Base-by-base conservation (phyloP, 2,113 vertebrate species). In the Hyaena hyaena region DNA sequence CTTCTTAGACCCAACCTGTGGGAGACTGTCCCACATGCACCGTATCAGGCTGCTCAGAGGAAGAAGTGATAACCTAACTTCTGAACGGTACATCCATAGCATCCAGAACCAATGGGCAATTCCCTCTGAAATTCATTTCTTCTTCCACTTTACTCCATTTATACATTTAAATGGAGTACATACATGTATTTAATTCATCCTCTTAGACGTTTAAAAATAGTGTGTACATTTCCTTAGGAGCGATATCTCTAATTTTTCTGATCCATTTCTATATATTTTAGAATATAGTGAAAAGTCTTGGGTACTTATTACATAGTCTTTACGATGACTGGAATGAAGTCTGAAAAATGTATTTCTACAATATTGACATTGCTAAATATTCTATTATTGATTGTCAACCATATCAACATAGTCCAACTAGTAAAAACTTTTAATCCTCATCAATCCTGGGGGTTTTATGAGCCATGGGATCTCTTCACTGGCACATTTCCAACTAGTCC, bases 31-130 rank as follows among this genome's bases (percentile, higher is more conserved):
- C 66, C 15, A 1, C 0, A 0, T 26, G 21, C 76, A n/a, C 10
- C 50, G 12, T 43, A 35, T 19, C 5, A 35, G 53, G 28, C 45
- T 86, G 63, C 80, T 93, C 71, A 28, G 43, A 76, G 53, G 0
- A 0, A 39, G 17, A 4, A 69, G 31, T 8, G 35, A 39, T 16
- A 11, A 35, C 43, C 68, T 35, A 23, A 58, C 68, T 95, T 50
- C 26, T n/a, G 19, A 69, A 10, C 7, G 61, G 12, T 0, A n/a
- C 0, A 4, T 0, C 45, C 23, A 3, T 0, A 12, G 6, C 28
- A 39, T 48, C 53, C 69, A 55, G 5, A 26, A 58, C 2, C 83
- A 86, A 65, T 0, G 21, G 58, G 68, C 28, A 12, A 68, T 90
- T 95, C 43, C 53, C 53, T 45, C 83, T 66, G 33, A 87, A 84